Conservation (phyloP, 2,797 vertebrate species). For the Arnoldichthys spilopterus region DNA sequence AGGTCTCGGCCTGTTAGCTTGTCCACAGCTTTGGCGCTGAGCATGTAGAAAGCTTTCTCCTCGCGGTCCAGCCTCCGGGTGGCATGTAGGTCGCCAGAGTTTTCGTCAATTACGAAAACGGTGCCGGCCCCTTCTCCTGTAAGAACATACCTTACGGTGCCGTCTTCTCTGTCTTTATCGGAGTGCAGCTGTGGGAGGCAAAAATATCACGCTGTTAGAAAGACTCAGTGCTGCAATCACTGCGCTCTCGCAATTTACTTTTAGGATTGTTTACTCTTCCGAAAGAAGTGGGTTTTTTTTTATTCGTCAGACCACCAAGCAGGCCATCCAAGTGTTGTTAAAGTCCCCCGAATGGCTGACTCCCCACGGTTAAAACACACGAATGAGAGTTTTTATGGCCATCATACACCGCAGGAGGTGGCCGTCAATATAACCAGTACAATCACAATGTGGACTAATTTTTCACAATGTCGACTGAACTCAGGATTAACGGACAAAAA, state of each 20-base stretch:
- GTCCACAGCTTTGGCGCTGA: slow-evolving; percentile 92
- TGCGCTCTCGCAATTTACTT: not conserved
- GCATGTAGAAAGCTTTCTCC: slow-evolving; percentile 92
- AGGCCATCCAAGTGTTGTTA: not conserved
- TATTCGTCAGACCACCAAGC: slow-evolving; percentile 7
- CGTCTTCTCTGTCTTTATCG: slow-evolving; percentile 89
- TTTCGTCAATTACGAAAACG: slow-evolving; percentile 94
- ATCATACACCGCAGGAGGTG: not conserved
- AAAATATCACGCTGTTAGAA: slow-evolving; percentile 35
- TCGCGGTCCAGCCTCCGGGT: slow-evolving; percentile 94
- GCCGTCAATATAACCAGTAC: not conserved
- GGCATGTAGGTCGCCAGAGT: slow-evolving; percentile 95
- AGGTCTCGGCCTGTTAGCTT: slow-evolving; percentile 87
- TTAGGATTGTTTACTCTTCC: not conserved
- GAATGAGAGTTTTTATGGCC: not conserved
- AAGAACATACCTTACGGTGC: slow-evolving; percentile 90
- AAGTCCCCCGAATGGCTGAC: not conserved
- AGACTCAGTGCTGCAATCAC: not conserved
- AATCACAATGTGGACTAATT: not conserved
- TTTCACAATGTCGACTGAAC: not conserved
- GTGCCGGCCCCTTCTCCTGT: slow-evolving; percentile 92
- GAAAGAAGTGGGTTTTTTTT: not conserved
- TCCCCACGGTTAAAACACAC: not conserved
- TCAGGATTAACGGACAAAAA: not conserved
- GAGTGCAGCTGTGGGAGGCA: slow-evolving; percentile 87